Evolutionary conservation across 2,888 invertebrate genomes (phyloP).

Genomic region (Nudaria mundana): DNA sequence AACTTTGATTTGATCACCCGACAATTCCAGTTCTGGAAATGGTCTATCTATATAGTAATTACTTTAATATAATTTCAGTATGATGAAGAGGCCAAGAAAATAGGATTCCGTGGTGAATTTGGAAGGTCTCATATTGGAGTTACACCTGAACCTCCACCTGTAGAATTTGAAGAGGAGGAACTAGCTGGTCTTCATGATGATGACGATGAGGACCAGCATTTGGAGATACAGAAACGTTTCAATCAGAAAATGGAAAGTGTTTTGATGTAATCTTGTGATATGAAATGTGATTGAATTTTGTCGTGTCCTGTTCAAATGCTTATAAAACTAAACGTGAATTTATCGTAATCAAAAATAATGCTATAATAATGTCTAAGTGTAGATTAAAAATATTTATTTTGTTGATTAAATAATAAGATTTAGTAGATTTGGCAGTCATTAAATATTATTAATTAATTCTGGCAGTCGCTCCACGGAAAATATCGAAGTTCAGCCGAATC

Average conservation of each 20-base stretch:
- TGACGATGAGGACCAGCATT: conserved; percentile 40
- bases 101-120: conserved; percentile 41
- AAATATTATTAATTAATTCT: too few species aligned
- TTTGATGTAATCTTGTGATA: not conserved
- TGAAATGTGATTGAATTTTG: not conserved
- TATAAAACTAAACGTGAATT: too few species aligned
- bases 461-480: too few species aligned
- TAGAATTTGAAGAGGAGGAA: not conserved
- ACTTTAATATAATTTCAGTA: conserved; percentile 35
- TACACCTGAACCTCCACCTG: not conserved
- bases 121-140: conserved; percentile 38
- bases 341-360: too few species aligned
- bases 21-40: too few species aligned
- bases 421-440: too few species aligned
- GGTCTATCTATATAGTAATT: too few species aligned
- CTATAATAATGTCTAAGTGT: too few species aligned
- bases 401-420: too few species aligned
- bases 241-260: conserved; percentile 14
- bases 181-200: conserved; percentile 14
- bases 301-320: too few species aligned
- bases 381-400: too few species aligned
- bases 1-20: not conserved
- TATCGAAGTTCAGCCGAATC: too few species aligned
- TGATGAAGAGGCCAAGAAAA: conserved; percentile 36
- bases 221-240: conserved; percentile 30